phyloP scores from a whole-genome alignment of 2,888 invertebrate genomes.

The Petrolisthes cinctipes region DNA sequence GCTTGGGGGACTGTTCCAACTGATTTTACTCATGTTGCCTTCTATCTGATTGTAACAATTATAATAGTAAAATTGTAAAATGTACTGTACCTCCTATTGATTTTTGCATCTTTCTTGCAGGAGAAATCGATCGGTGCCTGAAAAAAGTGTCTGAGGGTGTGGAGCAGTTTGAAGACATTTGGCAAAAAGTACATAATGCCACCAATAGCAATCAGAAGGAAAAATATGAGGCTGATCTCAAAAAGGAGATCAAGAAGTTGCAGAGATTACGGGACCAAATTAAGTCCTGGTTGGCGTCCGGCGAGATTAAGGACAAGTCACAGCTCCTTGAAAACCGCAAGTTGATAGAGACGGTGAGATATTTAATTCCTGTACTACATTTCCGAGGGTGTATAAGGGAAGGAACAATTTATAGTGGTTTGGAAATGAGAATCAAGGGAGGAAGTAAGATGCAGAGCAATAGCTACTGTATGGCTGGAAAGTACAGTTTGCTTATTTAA shows the following conservation, averaged over 20 bases:
- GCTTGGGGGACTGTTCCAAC: too few species aligned
- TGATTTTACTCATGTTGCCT: too few species aligned
- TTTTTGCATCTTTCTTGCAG: conserved; percentile 71
- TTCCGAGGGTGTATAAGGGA: too few species aligned
- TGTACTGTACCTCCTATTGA: too few species aligned
- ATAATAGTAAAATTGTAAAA: too few species aligned
- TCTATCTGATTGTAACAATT: too few species aligned
- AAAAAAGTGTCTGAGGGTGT: conserved; percentile 99
- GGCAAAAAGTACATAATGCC: conserved; percentile 98
- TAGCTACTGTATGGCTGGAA: too few species aligned
- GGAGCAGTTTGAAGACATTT: conserved; percentile 99
- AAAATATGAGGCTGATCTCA: conserved; percentile 99
- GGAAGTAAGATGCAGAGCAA: too few species aligned
- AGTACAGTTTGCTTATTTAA: too few species aligned
- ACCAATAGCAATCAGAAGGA: conserved; percentile 99
- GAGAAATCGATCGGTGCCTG: conserved; percentile 99
- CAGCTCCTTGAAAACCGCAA: conserved; percentile 96
- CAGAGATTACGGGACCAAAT: conserved; percentile 99
- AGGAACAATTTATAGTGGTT: too few species aligned
- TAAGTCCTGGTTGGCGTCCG: conserved; percentile 99
- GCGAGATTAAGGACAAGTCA: conserved; percentile 99
- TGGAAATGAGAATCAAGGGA: too few species aligned
- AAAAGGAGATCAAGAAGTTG: conserved; percentile 99
- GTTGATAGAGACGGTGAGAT: conserved; percentile 95
- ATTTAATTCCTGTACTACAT: too few species aligned